A percentile compares a stretch with the other conserved stretches of the same genome.
Conservation (phyloP, 1,140 invertebrate species). For the Panonychus citri region DNA sequence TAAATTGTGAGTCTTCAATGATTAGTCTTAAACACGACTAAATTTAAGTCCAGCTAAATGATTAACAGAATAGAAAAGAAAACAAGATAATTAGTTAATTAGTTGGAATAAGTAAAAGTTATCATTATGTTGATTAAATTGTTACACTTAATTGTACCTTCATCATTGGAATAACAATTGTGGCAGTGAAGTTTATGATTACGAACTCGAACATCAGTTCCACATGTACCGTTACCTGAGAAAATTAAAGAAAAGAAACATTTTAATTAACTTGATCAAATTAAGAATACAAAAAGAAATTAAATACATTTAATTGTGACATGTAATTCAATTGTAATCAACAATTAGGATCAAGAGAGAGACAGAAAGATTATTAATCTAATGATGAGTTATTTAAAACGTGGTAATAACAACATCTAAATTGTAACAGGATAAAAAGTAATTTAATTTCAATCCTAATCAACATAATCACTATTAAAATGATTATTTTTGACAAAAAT, state of each 20-base stretch:
- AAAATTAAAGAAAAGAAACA: not conserved
- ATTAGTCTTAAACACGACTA: slow-evolving; percentile 13
- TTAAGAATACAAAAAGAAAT: not conserved
- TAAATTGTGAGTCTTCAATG: too few relatives aligned
- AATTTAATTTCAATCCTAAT: too few relatives aligned
- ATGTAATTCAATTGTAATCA: too few relatives aligned
- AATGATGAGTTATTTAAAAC: too few relatives aligned
- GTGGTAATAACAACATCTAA: too few relatives aligned
- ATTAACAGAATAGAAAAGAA: not conserved
- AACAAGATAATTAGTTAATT: not conserved
- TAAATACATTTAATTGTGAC: too few relatives aligned
- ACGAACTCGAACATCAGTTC: slow-evolving; percentile 79
- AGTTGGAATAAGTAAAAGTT: not conserved
- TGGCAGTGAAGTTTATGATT: slow-evolving; percentile 82
- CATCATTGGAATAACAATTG: slow-evolving; percentile 89
- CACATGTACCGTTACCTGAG: slow-evolving; percentile 46
- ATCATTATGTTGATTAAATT: not conserved
- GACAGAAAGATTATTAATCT: too few relatives aligned
- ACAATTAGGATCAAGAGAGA: too few relatives aligned
- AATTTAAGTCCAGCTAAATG: slow-evolving; percentile 16
- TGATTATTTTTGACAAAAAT: too few relatives aligned
- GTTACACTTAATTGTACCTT: slow-evolving; percentile 33
- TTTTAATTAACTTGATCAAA: not conserved
- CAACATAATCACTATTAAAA: too few relatives aligned
- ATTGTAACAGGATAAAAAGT: too few relatives aligned